These are phyloP conservation scores for Otus scops DNA, from an alignment of 2,797 vertebrate species.

Conservation along the genomic window DNA sequence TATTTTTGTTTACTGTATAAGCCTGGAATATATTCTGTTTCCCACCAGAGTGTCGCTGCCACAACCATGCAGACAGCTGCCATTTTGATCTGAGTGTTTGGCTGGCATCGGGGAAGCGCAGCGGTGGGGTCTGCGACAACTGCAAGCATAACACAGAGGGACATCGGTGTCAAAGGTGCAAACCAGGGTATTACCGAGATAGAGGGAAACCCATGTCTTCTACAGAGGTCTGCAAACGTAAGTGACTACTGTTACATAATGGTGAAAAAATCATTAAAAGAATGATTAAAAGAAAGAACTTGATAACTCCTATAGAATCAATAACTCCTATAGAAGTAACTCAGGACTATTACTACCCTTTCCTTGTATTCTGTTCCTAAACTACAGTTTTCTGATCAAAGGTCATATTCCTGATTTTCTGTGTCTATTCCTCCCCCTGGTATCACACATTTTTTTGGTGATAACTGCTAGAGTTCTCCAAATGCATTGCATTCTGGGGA, in stretches of 20 bases:
- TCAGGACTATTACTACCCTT: background rate
- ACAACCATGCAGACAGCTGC: slow-evolving; percentile 84
- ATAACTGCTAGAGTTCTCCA: background rate
- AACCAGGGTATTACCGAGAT: slow-evolving; percentile 80
- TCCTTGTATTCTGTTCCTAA: background rate
- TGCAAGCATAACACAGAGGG: slow-evolving; percentile 87
- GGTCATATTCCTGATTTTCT: background rate
- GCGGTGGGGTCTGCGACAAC: slow-evolving; percentile 83
- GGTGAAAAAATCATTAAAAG: background rate
- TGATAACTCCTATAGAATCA: background rate
- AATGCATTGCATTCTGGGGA: background rate
- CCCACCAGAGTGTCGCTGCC: slow-evolving; percentile 84
- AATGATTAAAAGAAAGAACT: background rate
- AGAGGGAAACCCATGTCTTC: slow-evolving; percentile 77
- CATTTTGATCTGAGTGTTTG: slow-evolving; percentile 84
- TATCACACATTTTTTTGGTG: background rate
- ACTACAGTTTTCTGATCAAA: background rate
- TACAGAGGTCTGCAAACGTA: slow-evolving; percentile 82
- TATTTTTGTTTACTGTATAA: background rate
- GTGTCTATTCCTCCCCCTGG: background rate
- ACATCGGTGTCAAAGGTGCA: slow-evolving; percentile 86
- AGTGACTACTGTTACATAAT: background rate
- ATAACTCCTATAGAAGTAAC: background rate
- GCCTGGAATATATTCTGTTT: background rate
- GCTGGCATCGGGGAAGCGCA: slow-evolving; percentile 79